Conservation (phyloP, 1,140 invertebrate genomes). For the Samia ricini region DNA sequence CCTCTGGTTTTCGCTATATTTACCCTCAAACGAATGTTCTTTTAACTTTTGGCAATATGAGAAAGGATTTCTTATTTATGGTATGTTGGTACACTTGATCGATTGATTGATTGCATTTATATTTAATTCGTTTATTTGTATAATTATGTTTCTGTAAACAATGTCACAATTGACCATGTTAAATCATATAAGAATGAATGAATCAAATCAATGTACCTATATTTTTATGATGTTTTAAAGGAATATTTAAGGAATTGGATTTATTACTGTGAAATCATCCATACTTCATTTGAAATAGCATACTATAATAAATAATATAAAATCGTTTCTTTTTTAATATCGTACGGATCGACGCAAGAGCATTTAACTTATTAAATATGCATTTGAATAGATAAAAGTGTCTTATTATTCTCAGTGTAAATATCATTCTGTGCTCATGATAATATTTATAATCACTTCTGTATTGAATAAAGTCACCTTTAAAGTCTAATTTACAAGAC, state of each 20-base stretch:
- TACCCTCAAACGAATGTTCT: background rate
- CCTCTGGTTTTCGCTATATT: background rate
- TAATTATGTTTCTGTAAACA: constrained; percentile 6
- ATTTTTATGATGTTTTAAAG: background rate
- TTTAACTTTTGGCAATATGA: constrained; percentile 8
- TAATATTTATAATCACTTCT: too few relatives aligned
- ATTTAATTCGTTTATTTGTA: constrained; percentile 10
- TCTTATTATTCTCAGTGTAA: background rate
- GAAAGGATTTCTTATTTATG: constrained; percentile 6
- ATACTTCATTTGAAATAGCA: background rate
- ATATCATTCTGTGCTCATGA: too few relatives aligned
- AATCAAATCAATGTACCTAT: background rate
- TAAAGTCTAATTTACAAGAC: too few relatives aligned
- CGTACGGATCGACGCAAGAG: too few relatives aligned
- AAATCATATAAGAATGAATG: constrained; percentile 1
- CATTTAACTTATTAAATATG: background rate
- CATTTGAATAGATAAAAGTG: background rate
- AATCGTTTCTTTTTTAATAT: too few relatives aligned
- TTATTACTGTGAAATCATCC: background rate
- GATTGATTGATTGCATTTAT: constrained; percentile 13
- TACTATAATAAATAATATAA: background rate
- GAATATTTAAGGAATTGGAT: background rate
- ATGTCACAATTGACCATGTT: constrained; percentile 11
- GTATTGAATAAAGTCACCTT: too few relatives aligned
- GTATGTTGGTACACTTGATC: constrained; percentile 8